Base-by-base conservation (phyloP, 2,797 vertebrate species). In the Sebastes cheni region DNA sequence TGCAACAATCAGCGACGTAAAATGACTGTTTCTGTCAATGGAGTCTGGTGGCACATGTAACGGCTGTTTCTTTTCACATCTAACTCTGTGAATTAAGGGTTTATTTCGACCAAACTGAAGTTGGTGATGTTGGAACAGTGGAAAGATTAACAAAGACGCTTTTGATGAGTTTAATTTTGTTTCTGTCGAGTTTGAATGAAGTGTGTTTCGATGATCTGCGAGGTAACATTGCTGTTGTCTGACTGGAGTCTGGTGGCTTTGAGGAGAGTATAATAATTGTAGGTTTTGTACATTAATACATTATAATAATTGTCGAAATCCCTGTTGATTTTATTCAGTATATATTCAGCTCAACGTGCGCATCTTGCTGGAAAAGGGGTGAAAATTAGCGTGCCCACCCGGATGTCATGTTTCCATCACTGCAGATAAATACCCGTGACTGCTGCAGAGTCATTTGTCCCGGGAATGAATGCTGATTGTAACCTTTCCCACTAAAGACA, bases 1-100 rank as follows among this genome's bases (percentile, higher is more conserved):
- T 52, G 7, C 50, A 0, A 52, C 20, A 9, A 52, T 52, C 50
- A 0, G 20, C 4, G 2, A n/a, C 0, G 50, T 52, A 52, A 52
- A 52, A 52, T 52, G 0, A 52, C 20, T 52, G 50, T 52, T n/a
- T 52, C 20, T 20, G 8, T 52, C 20, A 52, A n/a, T 52, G 50
- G 50, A 52, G 20, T 52, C 50, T 52, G 18, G 50, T 52, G 50
- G 20, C 20, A 52, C 50, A 52, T 0, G 9, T 52, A 52, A 52
- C 4, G 4, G 18, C 50, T 52, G 50, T 52, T 52, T 50, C 42
- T 50, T 50, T 52, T 52, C 50, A 52, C 50, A 20, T n/a, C 50
- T 52, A 52, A n/a, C 50, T 50, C 16, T 4, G 8, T 52, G 50
- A n/a, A 52, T 52, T 52, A 52, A 52, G 50, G 8, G 20, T 52